These are phyloP conservation scores for Dasypolia templi DNA, from an alignment of 2,888 invertebrate species.

Conservation along the genomic window DNA sequence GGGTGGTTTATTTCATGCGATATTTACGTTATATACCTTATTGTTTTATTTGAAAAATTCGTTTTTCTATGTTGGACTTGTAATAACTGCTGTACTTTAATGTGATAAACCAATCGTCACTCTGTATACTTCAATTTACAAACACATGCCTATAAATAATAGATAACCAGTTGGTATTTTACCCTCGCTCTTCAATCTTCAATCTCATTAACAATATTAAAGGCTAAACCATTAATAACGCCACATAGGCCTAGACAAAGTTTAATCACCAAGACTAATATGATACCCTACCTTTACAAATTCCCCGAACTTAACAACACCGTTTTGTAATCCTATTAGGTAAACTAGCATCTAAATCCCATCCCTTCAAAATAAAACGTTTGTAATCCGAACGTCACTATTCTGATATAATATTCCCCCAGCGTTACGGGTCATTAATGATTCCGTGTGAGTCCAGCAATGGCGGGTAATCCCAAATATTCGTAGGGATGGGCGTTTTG, in stretches of 20 bases:
- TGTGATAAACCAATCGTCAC: no score
- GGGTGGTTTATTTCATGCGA: no score
- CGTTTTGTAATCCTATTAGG: slow-evolving; percentile 52
- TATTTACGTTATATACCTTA: no score
- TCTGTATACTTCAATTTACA: neutral
- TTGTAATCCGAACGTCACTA: slow-evolving; percentile 58
- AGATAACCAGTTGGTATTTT: neutral
- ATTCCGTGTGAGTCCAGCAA: slow-evolving; percentile 60
- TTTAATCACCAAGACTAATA: slow-evolving; percentile 27
- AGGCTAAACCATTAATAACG: slow-evolving; percentile 26
- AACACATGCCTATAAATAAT: neutral
- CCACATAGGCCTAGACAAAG: slow-evolving; percentile 11
- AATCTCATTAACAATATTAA: slow-evolving; percentile 32
- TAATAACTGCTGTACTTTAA: no score
- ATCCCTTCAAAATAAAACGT: slow-evolving; percentile 58
- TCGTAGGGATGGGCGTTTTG: slow-evolving; percentile 47
- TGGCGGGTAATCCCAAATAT: slow-evolving; percentile 56
- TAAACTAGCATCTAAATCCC: slow-evolving; percentile 42
- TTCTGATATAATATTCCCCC: slow-evolving; percentile 62
- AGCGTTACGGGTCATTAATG: slow-evolving; percentile 58
- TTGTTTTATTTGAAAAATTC: no score
- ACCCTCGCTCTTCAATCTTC: slow-evolving; percentile 1
- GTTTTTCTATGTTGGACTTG: no score
- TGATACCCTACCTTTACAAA: slow-evolving; percentile 35
- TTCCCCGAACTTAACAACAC: slow-evolving; percentile 13